Conservation (phyloP, 2,888 invertebrate genomes). For the Steinernema hermaphroditum region DNA sequence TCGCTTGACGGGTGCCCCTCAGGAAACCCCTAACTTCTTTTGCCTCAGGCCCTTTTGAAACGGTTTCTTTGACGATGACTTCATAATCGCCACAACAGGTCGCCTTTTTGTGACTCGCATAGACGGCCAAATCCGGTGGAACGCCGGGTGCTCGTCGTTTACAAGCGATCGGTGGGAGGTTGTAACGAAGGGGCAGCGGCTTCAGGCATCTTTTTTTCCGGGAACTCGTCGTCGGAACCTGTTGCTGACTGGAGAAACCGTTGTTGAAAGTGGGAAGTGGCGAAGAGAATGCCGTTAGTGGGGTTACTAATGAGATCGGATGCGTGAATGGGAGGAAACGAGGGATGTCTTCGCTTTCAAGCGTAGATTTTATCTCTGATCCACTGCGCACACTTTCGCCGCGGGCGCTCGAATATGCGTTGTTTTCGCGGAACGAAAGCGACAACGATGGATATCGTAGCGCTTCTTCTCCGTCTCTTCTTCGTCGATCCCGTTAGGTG, state of each 20-base stretch:
- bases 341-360: too few relatives aligned
- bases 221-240: constrained; percentile 20
- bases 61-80: not conserved
- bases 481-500: not conserved
- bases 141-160: not conserved
- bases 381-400: not conserved
- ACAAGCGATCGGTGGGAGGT: not conserved
- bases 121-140: constrained; percentile 22
- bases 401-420: not conserved
- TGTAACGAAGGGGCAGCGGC: constrained; percentile 7
- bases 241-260: constrained; percentile 14
- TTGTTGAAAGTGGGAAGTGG: not conserved
- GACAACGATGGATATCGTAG: not conserved
- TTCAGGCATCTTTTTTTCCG: constrained; percentile 24
- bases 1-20: not conserved
- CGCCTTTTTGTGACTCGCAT: not conserved
- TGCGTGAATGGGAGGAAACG: not conserved
- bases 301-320: not conserved
- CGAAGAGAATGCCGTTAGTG: not conserved
- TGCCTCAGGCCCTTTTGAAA: not conserved
- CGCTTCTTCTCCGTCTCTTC: not conserved
- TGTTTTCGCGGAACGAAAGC: not conserved
- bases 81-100: not conserved
- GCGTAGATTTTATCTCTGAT: not conserved
- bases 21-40: not conserved